Evolutionary conservation across 2,888 invertebrate species (phyloP), one percentile per base, ranked within the genome.

Genomic region (Archips crataeganus): DNA sequence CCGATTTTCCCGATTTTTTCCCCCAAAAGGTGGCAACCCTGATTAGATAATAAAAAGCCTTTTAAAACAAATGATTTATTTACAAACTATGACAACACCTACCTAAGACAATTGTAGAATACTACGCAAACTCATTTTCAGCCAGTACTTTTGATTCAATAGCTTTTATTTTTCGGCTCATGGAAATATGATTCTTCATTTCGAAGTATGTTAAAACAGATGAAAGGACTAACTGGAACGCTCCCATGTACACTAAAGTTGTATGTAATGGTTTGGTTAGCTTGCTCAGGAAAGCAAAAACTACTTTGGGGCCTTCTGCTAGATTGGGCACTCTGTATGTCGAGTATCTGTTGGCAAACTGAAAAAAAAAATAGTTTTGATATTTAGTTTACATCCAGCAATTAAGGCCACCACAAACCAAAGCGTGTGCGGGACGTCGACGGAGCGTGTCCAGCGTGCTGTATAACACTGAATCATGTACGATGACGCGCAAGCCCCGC

Each of bases 301-400:
- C 87, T 70, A 95, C 95, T 79, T 87, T 89, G 0, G 95, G 95
- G 11, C 95, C 95, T 68, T 95, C 91, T 0, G 84, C 89, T n/a
- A 96, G 82, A n/a, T 95, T 93, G 3, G 97, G 97, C 34, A 97
- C 78, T 77, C 96, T 93, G 78, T 92, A 95, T 4, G 97, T 97
- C 64, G 87, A 92, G 84, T 96, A 96, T 74, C 95, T 92, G 66
- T 95, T 93, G 42, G 96, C 96, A 77, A 96, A 92, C 96, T 96
- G 90, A 95, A 76, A 81, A 81, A 60, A 45, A 45, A 45, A 3
- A 11, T 11, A 1, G 9, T 11, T 11, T 45, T 11, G 3, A 45
- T 45, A 0, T 6, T 6, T 39, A 1, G 6, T 39, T 39, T 39
- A 6, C 6, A 23, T 23, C 23, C 23, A 23, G 23, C 23, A 23